A percentile compares a stretch with the other conserved stretches of the same genome.
Conservation (phyloP, 2,888 invertebrate genomes). For the Azorinus chamasolen region DNA sequence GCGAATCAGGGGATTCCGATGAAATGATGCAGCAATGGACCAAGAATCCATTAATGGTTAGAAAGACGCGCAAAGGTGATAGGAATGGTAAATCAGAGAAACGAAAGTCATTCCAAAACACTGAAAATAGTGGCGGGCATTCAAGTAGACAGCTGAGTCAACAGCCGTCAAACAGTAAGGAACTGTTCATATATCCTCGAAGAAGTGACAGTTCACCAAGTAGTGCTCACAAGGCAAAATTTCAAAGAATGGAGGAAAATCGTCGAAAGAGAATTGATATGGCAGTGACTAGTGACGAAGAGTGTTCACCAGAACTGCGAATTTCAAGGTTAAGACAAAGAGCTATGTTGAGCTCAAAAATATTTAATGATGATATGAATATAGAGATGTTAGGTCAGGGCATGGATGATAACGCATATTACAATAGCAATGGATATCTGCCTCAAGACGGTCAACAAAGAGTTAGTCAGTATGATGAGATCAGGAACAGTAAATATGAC, state of each 20-base stretch:
- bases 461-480: constrained; percentile 45
- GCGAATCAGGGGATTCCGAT: constrained; percentile 74
- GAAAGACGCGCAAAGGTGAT: constrained; percentile 65
- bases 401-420: constrained; percentile 13
- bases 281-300: constrained; percentile 81
- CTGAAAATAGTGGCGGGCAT: constrained; percentile 59
- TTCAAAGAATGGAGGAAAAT: constrained; percentile 79
- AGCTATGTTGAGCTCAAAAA: constrained; percentile 68
- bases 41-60: constrained; percentile 77
- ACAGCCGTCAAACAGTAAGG: constrained; percentile 48
- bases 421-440: constrained; percentile 17
- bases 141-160: constrained; percentile 28
- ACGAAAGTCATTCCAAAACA: constrained; percentile 53
- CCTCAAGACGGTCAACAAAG: constrained; percentile 18
- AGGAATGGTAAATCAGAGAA: constrained; percentile 72
- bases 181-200: constrained; percentile 61
- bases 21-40: constrained; percentile 78
- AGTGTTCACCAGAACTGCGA: constrained; percentile 76
- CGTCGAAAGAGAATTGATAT: constrained; percentile 79
- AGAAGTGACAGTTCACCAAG: constrained; percentile 42
- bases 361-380: constrained; percentile 27
- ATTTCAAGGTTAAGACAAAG: constrained; percentile 79
- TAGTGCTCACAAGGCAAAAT: constrained; percentile 71
- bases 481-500: constrained; percentile 44
- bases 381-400: constrained; percentile 28